Conservation (phyloP, 2,113 vertebrate genomes). For the Cervus canadensis region DNA sequence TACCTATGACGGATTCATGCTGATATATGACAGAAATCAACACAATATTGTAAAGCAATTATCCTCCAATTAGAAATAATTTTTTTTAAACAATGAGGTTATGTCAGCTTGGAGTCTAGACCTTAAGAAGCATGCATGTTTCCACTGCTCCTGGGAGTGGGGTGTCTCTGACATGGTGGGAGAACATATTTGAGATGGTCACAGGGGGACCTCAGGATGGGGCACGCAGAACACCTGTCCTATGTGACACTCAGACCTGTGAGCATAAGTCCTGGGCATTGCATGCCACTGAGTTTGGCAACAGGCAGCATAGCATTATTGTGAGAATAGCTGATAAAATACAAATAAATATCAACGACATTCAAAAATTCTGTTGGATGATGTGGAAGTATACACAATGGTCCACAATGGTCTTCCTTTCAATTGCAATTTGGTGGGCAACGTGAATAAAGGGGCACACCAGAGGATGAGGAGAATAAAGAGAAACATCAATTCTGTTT, state of each 20-base stretch:
- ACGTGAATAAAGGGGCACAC: background rate
- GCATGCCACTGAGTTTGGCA: background rate
- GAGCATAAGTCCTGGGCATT: background rate
- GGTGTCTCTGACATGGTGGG: background rate
- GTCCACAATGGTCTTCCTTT: background rate
- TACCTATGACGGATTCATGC: background rate
- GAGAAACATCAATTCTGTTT: background rate
- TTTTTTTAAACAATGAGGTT: background rate
- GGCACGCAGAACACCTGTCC: fast-evolving
- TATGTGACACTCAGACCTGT: fast-evolving
- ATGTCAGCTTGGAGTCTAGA: background rate
- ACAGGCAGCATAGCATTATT: background rate
- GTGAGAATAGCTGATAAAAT: background rate
- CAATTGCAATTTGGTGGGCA: background rate
- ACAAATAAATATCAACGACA: background rate
- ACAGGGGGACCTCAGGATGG: background rate
- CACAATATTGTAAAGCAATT: background rate
- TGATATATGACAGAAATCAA: background rate
- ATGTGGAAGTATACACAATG: background rate
- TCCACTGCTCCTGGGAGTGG: too few relatives aligned
- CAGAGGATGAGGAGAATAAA: background rate
- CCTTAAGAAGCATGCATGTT: background rate
- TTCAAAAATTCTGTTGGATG: background rate
- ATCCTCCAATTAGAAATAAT: background rate
- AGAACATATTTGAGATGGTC: background rate